Evolutionary conservation across 1,140 invertebrate species (phyloP).

Genomic region (Campodea augens): DNA sequence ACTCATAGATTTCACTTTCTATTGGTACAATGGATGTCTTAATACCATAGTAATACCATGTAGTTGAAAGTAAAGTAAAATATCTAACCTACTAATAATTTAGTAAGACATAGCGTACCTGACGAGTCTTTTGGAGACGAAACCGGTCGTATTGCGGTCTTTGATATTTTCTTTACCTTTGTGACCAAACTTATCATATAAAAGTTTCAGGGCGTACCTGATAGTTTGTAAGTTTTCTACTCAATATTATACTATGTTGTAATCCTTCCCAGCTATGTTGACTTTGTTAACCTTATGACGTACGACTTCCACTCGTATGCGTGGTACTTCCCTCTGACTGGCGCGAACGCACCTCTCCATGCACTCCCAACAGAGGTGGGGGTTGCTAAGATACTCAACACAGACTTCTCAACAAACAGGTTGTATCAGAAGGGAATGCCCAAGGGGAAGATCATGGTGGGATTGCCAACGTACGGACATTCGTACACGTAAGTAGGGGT

Average conservation of each 20-base stretch:
- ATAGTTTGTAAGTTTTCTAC: too few species aligned
- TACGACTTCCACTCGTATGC: slow-evolving; percentile 74
- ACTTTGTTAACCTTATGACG: slow-evolving; percentile 73
- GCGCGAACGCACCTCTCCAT: slow-evolving; percentile 60
- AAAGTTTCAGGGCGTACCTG: too few species aligned
- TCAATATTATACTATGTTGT: too few species aligned
- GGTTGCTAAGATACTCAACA: slow-evolving; percentile 50
- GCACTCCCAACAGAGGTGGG: slow-evolving; percentile 33
- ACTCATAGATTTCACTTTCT: too few species aligned
- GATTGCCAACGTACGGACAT: slow-evolving; percentile 78
- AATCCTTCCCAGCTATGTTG: slow-evolving; percentile 37
- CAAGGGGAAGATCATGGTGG: slow-evolving; percentile 61
- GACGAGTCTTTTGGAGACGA: too few species aligned
- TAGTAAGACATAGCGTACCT: too few species aligned
- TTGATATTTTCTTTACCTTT: too few species aligned
- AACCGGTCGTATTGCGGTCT: too few species aligned
- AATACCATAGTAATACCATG: background rate
- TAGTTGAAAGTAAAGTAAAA: slow-evolving; percentile 2
- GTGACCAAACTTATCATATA: too few species aligned
- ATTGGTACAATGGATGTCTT: too few species aligned
- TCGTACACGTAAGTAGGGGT: slow-evolving; percentile 37
- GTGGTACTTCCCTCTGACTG: slow-evolving; percentile 55
- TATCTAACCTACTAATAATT: too few species aligned
- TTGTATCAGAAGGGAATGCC: slow-evolving; percentile 64
- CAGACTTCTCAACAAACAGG: slow-evolving; percentile 61